Percentiles rank a stretch among this genome's conserved stretches.
Conservation (phyloP, 2,797 vertebrate species). For the Sebastiscus tertius region DNA sequence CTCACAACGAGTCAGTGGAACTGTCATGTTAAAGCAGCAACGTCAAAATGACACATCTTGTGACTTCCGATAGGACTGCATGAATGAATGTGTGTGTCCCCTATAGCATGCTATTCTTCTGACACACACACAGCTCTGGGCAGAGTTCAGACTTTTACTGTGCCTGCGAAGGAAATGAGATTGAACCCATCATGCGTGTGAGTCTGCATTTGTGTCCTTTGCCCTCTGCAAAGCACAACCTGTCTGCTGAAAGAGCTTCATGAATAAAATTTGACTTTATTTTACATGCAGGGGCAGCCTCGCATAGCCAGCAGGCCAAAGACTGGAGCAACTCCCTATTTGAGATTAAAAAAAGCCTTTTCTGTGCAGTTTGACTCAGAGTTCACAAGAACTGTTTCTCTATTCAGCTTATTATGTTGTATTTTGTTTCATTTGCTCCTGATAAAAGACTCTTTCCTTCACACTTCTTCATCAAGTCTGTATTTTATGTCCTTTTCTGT, state of each 20-base stretch:
- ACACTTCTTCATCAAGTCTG: background rate
- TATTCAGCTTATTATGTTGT: background rate
- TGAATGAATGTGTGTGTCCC: background rate
- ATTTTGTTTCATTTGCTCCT: background rate
- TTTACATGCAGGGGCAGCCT: background rate
- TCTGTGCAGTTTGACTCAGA: background rate
- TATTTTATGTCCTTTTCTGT: slow-evolving; percentile 1
- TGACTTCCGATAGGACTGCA: background rate
- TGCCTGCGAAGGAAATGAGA: background rate
- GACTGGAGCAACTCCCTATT: background rate
- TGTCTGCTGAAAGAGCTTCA: slow-evolving; percentile 3
- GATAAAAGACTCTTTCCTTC: background rate
- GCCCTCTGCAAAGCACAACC: slow-evolving; percentile 23
- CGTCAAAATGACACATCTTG: background rate
- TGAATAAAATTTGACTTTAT: slow-evolving; percentile 45
- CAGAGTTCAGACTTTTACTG: background rate
- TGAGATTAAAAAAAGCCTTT: background rate
- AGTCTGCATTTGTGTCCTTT: slow-evolving; percentile 14
- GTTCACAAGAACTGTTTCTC: background rate
- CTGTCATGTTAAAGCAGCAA: background rate
- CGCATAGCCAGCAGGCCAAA: background rate
- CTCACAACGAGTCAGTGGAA: background rate
- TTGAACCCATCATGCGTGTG: background rate
- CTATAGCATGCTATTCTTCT: background rate
- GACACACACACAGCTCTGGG: background rate